phyloP scores from a whole-genome alignment of 2,797 vertebrate species.

The Pteronotus mesoamericanus region DNA sequence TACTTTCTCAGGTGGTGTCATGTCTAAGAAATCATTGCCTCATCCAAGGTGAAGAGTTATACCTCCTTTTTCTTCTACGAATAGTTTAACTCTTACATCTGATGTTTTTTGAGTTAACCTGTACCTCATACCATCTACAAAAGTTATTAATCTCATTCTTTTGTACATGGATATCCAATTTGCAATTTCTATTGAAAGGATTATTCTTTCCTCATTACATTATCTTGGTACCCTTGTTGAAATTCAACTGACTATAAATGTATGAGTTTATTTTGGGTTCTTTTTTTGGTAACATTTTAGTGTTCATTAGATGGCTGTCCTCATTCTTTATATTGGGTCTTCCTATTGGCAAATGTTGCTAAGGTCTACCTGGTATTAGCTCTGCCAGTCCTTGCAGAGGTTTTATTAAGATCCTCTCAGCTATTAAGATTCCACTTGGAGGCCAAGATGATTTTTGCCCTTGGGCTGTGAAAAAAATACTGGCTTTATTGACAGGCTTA shows the following conservation, averaged over 20 bases:
- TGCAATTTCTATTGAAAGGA: background rate
- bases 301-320: background rate
- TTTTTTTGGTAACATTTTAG: background rate
- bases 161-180: background rate
- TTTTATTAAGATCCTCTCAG: background rate
- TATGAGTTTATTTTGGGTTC: background rate
- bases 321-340: background rate
- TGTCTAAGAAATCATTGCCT: background rate
- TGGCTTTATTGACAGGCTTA: background rate
- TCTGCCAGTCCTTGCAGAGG: background rate
- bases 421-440: background rate
- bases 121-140: background rate
- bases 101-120: background rate
- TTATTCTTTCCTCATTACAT: background rate
- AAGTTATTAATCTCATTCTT: background rate
- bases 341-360: background rate
- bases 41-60: background rate
- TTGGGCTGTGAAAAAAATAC: slow-evolving; percentile 12
- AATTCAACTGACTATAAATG: background rate
- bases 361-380: background rate
- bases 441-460: background rate
- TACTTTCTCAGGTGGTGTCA: background rate
- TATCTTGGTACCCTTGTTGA: background rate
- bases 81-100: background rate
- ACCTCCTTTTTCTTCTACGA: background rate